These are phyloP conservation scores for Phrynosoma blainvillii DNA, from an alignment of 2,113 vertebrate species.

Conservation along the genomic window DNA sequence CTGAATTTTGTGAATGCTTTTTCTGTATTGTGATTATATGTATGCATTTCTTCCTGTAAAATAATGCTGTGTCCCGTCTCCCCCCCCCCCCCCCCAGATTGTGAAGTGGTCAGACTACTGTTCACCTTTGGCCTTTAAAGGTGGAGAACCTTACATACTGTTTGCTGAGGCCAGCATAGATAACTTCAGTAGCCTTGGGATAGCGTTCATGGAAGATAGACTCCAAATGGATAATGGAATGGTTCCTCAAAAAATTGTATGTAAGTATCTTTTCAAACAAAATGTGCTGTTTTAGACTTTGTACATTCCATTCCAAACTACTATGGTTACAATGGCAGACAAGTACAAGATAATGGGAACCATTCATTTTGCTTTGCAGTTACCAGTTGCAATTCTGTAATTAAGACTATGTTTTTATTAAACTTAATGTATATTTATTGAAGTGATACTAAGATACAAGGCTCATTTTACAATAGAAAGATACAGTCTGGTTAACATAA, in stretches of 20 bases:
- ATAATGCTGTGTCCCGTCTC: slow-evolving; percentile 27
- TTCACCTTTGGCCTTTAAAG: slow-evolving; percentile 83
- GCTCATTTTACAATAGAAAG: background rate
- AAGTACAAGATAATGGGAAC: background rate
- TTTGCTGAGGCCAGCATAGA: slow-evolving; percentile 90
- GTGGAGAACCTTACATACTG: slow-evolving; percentile 84
- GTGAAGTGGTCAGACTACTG: slow-evolving; percentile 93
- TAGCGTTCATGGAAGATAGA: slow-evolving; percentile 93
- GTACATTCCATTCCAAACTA: background rate
- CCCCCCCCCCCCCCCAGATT: slow-evolving; percentile 70
- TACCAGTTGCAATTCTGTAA: background rate
- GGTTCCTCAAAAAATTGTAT: slow-evolving; percentile 88
- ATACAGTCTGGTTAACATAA: background rate
- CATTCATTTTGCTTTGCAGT: background rate
- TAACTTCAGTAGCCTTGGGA: slow-evolving; percentile 89
- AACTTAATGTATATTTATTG: no score
- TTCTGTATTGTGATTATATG: background rate
- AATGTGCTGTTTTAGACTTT: background rate
- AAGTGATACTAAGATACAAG: no score
- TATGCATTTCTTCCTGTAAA: slow-evolving; percentile 8
- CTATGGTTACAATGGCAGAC: background rate
- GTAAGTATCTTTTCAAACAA: slow-evolving; percentile 75
- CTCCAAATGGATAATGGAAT: slow-evolving; percentile 91
- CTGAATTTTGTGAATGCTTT: background rate
- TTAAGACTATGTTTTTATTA: no score